Conservation (phyloP, 2,797 vertebrate genomes). For the Mus minutoides region DNA sequence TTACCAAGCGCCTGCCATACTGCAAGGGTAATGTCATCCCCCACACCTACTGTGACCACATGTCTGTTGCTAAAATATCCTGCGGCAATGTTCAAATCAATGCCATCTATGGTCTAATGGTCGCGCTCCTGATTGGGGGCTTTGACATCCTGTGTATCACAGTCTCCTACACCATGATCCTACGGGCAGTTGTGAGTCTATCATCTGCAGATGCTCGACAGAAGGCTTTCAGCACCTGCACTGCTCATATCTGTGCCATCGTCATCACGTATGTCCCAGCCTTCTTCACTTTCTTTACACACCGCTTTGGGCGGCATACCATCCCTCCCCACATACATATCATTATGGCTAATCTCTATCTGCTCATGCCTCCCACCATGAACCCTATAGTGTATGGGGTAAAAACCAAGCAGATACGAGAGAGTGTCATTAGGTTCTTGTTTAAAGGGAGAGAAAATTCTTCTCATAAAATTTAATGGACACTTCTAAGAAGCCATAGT, state of each 20-base stretch:
- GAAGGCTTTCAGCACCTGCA: constrained; percentile 75
- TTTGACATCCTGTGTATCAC: constrained; percentile 75
- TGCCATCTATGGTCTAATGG: constrained; percentile 65
- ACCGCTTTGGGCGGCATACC: constrained; percentile 61
- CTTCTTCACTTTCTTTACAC: constrained; percentile 78
- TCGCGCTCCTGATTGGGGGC: constrained; percentile 69
- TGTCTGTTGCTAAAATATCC: constrained; percentile 77
- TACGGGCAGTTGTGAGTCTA: constrained; percentile 52
- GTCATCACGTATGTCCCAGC: constrained; percentile 75
- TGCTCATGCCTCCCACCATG: constrained; percentile 78
- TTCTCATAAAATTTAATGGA: background rate
- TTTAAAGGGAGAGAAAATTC: constrained; percentile 28
- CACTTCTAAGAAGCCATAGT: background rate
- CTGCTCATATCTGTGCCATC: constrained; percentile 59
- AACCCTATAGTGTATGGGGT: constrained; percentile 82
- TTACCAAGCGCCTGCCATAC: constrained; percentile 79
- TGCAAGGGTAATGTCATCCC: constrained; percentile 78
- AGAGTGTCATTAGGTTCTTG: constrained; percentile 59
- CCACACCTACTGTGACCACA: constrained; percentile 74
- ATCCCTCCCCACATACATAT: constrained; percentile 75
- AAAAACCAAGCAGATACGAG: constrained; percentile 78
- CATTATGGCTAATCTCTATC: constrained; percentile 79
- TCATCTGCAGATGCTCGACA: constrained; percentile 67
- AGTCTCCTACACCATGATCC: constrained; percentile 69
- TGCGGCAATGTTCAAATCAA: constrained; percentile 68